Base-by-base conservation (phyloP, 2,888 invertebrate genomes). In the Morinoia aosen region DNA sequence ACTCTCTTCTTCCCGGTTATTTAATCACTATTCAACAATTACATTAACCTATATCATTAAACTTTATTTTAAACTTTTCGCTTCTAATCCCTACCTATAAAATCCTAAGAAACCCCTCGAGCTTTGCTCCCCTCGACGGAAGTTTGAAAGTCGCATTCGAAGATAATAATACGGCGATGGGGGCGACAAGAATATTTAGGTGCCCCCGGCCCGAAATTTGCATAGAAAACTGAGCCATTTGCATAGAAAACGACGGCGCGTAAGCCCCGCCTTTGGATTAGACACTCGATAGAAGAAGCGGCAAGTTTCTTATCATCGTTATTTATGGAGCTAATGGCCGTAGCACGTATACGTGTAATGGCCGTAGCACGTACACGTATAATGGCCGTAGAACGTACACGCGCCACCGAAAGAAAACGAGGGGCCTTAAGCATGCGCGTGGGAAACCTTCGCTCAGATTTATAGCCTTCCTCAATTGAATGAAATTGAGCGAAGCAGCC, bases 281-380 rank as follows among this genome's bases (percentile, higher is more conserved):
- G n/a, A 93, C 10, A 57, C 57, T 93, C 93, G 25, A 93, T 57
- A 93, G 93, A 93, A 56, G n/a, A 57, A 33, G 93, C 93, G 57
- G 19, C n/a, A 56, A 7, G 93, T 93, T 93, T 19, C 93, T 93
- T 93, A 93, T 93, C 93, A 48, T 14, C 25, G 33, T 57, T 57
- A 93, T 93, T 93, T 93, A 93, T 93, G 39, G 40, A 93, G 93
- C 57, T 57, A 93, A 93, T 57, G 93, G 57, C 93, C n/a, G 90
- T n/a, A 57, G 57, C 93, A 33, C 56, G 57, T 12, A 93, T 48
- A 48, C 48, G 48, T 48, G 48, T 57, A 93, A 93, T 57, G 93
- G 57, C 93, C n/a, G 90, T n/a, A 57, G 57, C 93, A 33, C 56
- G 57, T 12, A 93, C 48, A 5, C 48, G 48, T 48, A 48, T 33